Percentiles rank a stretch among this genome's conserved stretches.
These are phyloP conservation scores for Caerostris darwini DNA, from an alignment of 1,140 invertebrate genomes.

Conservation along the genomic window DNA sequence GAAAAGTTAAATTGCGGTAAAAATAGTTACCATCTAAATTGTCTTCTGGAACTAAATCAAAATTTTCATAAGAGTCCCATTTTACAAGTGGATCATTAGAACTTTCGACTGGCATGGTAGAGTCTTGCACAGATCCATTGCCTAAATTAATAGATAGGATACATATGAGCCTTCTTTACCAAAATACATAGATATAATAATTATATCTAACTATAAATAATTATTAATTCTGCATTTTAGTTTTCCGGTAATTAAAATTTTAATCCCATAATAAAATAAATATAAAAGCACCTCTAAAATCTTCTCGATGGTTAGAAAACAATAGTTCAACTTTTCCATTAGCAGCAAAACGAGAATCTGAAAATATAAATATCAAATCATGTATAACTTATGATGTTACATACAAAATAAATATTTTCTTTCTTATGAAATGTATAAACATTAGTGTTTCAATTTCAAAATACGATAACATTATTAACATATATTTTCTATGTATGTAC, in stretches of 20 bases:
- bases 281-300: constrained; percentile 59
- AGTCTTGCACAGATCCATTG: constrained; percentile 77
- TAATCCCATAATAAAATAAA: neutral
- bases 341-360: constrained; percentile 83
- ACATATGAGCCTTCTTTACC: too few relatives aligned
- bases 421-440: too few relatives aligned
- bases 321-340: constrained; percentile 89
- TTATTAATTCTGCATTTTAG: too few relatives aligned
- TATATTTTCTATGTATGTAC: too few relatives aligned
- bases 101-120: constrained; percentile 82
- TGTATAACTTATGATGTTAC: too few relatives aligned
- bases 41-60: constrained; percentile 83
- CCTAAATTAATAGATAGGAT: constrained; percentile 4
- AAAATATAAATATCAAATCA: neutral
- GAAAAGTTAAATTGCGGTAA: neutral
- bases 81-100: constrained; percentile 88
- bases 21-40: constrained; percentile 81
- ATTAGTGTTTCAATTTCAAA: neutral
- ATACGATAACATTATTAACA: neutral
- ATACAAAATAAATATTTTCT: too few relatives aligned
- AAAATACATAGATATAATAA: too few relatives aligned
- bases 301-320: constrained; percentile 77
- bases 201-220: too few relatives aligned
- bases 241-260: too few relatives aligned
- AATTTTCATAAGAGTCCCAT: constrained; percentile 92